Evolutionary conservation across 2,797 vertebrate genomes (phyloP).

Genomic region (Vireo griseus): DNA sequence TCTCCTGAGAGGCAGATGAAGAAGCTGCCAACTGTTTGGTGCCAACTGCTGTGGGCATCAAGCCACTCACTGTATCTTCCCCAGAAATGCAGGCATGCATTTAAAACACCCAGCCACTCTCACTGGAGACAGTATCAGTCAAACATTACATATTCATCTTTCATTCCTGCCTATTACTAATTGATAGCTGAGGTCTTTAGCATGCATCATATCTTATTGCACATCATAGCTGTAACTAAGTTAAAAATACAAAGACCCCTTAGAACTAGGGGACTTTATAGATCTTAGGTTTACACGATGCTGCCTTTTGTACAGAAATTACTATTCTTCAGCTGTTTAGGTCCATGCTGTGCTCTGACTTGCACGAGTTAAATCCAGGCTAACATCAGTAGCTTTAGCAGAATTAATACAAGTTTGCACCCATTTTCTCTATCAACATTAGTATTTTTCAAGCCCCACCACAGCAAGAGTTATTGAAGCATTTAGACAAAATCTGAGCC

Average conservation of each 20-base stretch:
- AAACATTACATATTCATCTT: conserved; percentile 2
- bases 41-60: conserved; percentile 52
- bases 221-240: not conserved
- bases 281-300: not conserved
- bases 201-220: not conserved
- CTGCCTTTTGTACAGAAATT: not conserved
- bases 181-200: not conserved
- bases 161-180: conserved; percentile 13
- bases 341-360: not conserved
- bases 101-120: not conserved
- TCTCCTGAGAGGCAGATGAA: conserved; percentile 48
- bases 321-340: not conserved
- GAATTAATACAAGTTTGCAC: not conserved
- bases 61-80: not conserved
- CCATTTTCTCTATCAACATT: not conserved
- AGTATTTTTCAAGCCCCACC: not conserved
- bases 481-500: not conserved
- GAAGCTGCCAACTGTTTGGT: conserved; percentile 42
- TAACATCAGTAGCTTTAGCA: not conserved
- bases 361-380: not conserved
- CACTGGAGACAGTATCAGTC: not conserved
- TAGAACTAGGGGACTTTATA: not conserved
- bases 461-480: not conserved
- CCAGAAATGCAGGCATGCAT: not conserved
- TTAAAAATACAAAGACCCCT: not conserved